These are phyloP conservation scores for Panthera tigris DNA, from an alignment of 2,113 vertebrate genomes.

Conservation along the genomic window DNA sequence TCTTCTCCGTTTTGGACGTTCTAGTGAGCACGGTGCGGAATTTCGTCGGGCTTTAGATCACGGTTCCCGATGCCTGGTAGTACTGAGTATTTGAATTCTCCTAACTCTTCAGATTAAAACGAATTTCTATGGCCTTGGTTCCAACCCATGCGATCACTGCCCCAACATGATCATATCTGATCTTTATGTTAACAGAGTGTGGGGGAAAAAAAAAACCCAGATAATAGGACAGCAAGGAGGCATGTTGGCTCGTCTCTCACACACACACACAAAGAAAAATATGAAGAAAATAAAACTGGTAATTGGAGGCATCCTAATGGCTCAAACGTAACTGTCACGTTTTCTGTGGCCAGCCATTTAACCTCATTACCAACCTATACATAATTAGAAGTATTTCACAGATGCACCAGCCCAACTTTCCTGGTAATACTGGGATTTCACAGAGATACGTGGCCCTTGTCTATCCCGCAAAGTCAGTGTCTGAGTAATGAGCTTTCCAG, in stretches of 20 bases:
- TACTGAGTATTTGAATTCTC: neutral
- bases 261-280: neutral
- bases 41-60: neutral
- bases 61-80: neutral
- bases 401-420: neutral
- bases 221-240: neutral
- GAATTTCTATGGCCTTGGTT: neutral
- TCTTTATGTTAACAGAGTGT: neutral
- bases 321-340: rapidly evolving
- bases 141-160: rapidly evolving
- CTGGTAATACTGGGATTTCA: neutral
- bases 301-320: rapidly evolving
- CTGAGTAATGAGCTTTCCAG: neutral
- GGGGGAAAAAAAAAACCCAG: neutral
- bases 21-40: rapidly evolving
- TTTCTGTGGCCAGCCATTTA: no score
- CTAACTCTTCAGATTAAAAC: neutral
- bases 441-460: neutral
- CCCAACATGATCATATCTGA: neutral
- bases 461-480: rapidly evolving
- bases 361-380: neutral
- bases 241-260: neutral
- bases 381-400: neutral
- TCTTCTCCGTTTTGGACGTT: neutral
- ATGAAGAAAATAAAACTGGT: neutral